A percentile compares a stretch with the other conserved stretches of the same genome.
These are phyloP conservation scores for Bubo bubo DNA, from an alignment of 2,113 vertebrate species.

Conservation along the genomic window DNA sequence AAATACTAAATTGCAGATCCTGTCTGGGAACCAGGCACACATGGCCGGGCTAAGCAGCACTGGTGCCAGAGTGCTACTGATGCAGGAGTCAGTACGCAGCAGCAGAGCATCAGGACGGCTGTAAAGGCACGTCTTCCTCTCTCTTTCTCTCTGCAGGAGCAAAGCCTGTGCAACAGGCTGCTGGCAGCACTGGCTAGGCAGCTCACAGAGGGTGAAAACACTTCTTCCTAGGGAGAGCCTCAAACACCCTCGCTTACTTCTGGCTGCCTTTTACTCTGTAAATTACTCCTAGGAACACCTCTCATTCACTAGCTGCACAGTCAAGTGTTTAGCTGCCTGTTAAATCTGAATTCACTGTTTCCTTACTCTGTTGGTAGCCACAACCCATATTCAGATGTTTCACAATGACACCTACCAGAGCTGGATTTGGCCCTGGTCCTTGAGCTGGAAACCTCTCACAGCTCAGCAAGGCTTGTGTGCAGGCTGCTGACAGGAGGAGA, in stretches of 20 bases:
- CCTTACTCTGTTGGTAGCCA: not conserved
- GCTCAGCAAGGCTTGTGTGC: not conserved
- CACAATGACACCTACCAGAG: not conserved
- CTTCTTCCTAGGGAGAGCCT: not conserved
- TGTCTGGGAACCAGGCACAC: not conserved
- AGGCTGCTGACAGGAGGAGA: not conserved
- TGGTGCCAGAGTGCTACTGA: not conserved
- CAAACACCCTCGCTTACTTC: not conserved
- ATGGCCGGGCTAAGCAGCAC: accelerated
- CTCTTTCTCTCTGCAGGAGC: not conserved
- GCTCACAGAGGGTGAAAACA: not conserved
- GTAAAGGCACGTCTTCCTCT: not conserved
- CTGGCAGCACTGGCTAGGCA: not conserved
- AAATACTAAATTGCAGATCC: not conserved
- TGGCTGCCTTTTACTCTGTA: not conserved
- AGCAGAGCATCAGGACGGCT: not conserved
- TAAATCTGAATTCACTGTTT: not conserved
- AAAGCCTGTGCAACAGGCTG: not conserved
- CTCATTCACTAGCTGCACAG: not conserved
- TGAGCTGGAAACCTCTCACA: not conserved
- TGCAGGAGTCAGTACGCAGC: not conserved
- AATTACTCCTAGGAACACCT: not conserved
- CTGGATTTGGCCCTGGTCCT: not conserved
- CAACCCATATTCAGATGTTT: not conserved
- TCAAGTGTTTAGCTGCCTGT: not conserved